A percentile compares a stretch with the other conserved stretches of the same genome.
phyloP scores from a whole-genome alignment of 2,888 invertebrate species.

The Aporophyla nigra region DNA sequence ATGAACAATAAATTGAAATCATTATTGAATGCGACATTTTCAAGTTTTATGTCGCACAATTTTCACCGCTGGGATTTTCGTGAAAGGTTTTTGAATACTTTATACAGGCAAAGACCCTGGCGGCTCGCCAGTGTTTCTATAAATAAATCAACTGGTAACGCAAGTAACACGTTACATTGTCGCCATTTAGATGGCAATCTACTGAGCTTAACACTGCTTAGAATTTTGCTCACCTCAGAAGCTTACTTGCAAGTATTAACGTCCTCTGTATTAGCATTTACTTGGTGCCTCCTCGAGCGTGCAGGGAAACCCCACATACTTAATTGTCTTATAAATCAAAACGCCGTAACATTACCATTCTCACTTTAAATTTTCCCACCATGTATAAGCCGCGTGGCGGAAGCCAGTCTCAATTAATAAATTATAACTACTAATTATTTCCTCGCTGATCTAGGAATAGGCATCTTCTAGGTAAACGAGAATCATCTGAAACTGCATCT shows the following conservation, averaged over 20 bases:
- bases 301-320: constrained; percentile 60
- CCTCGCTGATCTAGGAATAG: constrained; percentile 47
- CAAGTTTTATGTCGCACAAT: constrained; percentile 11
- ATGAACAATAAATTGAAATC: constrained; percentile 28
- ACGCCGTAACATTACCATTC: constrained; percentile 47
- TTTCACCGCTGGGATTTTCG: constrained; percentile 20
- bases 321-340: constrained; percentile 51
- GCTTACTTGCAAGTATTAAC: constrained; percentile 48
- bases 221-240: constrained; percentile 56
- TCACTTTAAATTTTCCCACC: constrained; percentile 48
- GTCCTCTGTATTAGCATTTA: constrained; percentile 48
- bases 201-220: constrained; percentile 51
- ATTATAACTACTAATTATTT: constrained; percentile 56
- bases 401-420: constrained; percentile 52
- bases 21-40: constrained; percentile 9
- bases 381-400: constrained; percentile 42
- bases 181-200: constrained; percentile 53
- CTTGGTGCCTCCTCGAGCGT: constrained; percentile 40
- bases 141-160: constrained; percentile 56
- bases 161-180: constrained; percentile 55
- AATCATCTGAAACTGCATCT: constrained; percentile 49
- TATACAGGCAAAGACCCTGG: constrained; percentile 40
- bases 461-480: constrained; percentile 43
- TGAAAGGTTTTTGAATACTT: constrained; percentile 29
- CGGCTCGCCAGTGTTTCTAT: constrained; percentile 51